Conservation (phyloP, 2,797 vertebrate genomes). For the Ptychadena robeensis region DNA sequence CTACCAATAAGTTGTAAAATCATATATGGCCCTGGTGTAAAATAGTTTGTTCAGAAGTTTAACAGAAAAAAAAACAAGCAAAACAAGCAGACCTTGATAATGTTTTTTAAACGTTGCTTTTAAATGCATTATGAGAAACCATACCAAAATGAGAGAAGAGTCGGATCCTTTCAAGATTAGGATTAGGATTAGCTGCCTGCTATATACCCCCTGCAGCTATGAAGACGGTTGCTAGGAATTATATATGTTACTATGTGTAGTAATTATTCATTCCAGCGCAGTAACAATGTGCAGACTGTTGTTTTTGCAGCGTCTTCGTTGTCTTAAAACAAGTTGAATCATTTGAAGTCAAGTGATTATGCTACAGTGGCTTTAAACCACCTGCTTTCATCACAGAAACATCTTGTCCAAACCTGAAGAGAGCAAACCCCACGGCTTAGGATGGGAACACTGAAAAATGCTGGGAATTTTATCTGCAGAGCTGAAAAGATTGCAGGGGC, state of each 20-base stretch:
- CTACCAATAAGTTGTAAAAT: too few species aligned
- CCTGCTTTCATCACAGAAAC: slow-evolving; percentile 18
- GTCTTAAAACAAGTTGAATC: slow-evolving; percentile 15
- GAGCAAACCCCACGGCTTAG: slow-evolving; percentile 32
- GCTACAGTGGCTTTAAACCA: neutral
- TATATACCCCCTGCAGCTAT: neutral
- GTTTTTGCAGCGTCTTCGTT: neutral
- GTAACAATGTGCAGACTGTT: neutral
- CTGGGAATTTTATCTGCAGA: slow-evolving; percentile 41
- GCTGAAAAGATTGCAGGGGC: slow-evolving; percentile 12
- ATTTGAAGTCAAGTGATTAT: slow-evolving; percentile 19
- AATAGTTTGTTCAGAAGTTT: too few species aligned
- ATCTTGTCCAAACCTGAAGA: slow-evolving; percentile 18
- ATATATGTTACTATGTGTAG: neutral
- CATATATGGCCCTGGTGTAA: too few species aligned
- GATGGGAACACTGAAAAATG: slow-evolving; percentile 41
- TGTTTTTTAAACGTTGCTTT: too few species aligned
- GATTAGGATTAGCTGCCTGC: neutral
- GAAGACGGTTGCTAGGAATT: neutral
- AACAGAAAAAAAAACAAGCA: too few species aligned
- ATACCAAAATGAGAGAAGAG: too few species aligned
- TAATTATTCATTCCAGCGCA: neutral
- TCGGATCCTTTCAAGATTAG: too few species aligned
- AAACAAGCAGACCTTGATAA: too few species aligned
- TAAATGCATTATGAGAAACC: too few species aligned